Percentiles rank a stretch among this genome's conserved stretches.
These are phyloP conservation scores for Emys orbicularis DNA, from an alignment of 2,797 vertebrate genomes.

Conservation along the genomic window DNA sequence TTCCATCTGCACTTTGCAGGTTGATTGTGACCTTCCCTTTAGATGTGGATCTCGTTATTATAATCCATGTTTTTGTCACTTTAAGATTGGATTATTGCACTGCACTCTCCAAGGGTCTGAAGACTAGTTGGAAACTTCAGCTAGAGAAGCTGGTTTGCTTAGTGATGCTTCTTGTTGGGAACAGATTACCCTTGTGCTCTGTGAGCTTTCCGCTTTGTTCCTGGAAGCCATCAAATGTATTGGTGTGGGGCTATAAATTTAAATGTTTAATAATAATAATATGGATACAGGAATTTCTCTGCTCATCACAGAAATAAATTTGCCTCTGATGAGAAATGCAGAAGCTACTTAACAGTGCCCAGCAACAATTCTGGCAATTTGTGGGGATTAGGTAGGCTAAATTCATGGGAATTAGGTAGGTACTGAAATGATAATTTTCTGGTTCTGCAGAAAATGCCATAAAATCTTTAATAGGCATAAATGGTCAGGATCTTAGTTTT, in stretches of 20 bases:
- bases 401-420: conserved; percentile 76
- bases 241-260: conserved; percentile 34
- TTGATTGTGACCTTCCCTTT: conserved; percentile 57
- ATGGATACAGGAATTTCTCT: conserved; percentile 72
- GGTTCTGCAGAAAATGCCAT: conserved; percentile 72
- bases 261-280: conserved; percentile 74
- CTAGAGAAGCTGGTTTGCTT: conserved; percentile 60
- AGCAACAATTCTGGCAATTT: conserved; percentile 76
- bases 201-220: conserved; percentile 58
- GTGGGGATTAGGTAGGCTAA: conserved; percentile 76
- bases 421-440: conserved; percentile 71
- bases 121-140: not conserved
- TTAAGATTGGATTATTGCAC: conserved; percentile 35
- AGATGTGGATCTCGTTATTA: conserved; percentile 62
- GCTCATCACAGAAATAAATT: conserved; percentile 77
- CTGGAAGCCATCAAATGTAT: conserved; percentile 51
- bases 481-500: conserved; percentile 61
- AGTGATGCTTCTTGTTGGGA: conserved; percentile 49
- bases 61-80: conserved; percentile 12
- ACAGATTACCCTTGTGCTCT: conserved; percentile 54
- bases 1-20: conserved; percentile 26
- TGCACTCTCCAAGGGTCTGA: conserved; percentile 55
- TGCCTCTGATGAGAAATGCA: conserved; percentile 77
- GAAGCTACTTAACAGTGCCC: conserved; percentile 76
- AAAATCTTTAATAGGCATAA: conserved; percentile 54